phyloP scores from a whole-genome alignment of 2,888 invertebrate genomes.

The Oligia strigilis region DNA sequence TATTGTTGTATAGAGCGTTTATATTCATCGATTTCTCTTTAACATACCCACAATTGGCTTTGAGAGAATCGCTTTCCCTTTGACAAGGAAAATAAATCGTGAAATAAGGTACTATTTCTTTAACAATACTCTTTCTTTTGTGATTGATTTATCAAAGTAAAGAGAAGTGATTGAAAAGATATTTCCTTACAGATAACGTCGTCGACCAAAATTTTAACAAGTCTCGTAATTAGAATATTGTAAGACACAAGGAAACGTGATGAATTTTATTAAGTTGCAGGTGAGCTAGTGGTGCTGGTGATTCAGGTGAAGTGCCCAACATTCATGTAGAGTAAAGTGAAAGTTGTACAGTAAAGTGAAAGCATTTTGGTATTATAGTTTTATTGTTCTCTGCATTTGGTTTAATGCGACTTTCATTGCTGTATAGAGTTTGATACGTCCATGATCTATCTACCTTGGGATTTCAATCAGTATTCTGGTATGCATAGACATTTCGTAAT shows the following conservation, averaged over 20 bases:
- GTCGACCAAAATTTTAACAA: conserved; percentile 11
- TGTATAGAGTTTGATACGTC: background rate
- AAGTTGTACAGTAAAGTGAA: background rate
- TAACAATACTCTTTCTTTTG: background rate
- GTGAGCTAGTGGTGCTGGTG: background rate
- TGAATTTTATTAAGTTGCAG: conserved; percentile 35
- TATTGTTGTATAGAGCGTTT: conserved; percentile 16
- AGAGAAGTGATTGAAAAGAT: background rate
- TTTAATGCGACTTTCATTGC: conserved; percentile 2
- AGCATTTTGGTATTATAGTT: conserved; percentile 20
- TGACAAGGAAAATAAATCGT: background rate
- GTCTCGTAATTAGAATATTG: conserved; percentile 20
- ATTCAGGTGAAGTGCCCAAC: background rate
- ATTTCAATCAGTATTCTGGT: conserved; percentile 3
- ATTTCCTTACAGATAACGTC: background rate
- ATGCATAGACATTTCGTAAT: background rate
- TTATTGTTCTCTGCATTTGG: conserved; percentile 4
- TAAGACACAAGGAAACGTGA: conserved; percentile 27
- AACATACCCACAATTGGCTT: conserved; percentile 9
- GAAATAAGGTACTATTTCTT: background rate
- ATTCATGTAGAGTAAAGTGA: background rate
- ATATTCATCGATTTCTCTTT: conserved; percentile 40
- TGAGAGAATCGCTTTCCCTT: background rate
- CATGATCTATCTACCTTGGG: background rate
- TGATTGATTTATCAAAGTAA: conserved; percentile 15